Base-by-base conservation (phyloP, 2,113 vertebrate species). In the Nothocercus julius region DNA sequence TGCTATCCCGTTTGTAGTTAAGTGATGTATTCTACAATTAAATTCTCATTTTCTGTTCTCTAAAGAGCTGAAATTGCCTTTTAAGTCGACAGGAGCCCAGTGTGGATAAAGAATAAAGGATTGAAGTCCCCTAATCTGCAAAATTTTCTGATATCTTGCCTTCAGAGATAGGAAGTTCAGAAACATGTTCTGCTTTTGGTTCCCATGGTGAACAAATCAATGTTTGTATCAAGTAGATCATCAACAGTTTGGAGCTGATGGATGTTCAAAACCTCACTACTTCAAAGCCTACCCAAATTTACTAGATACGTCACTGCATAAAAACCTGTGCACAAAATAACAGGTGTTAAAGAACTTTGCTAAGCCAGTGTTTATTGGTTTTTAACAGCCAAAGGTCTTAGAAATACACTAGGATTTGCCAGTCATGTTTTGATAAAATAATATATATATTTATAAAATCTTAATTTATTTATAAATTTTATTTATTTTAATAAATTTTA, bases 261-360 rank as follows among this genome's bases (percentile, higher is more conserved):
- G 85, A 84, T 83, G 53, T 96, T 95, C 66, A 75, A 92, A 93
- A 90, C 56, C 84, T 86, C 81, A 75, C 53, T 67, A 72, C 38
- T 93, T 93, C 92, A 93, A 97, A 96, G 90, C 53, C 85, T 83
- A 44, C 61, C 28, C 51, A 88, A 72, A 75, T 69, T 72, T 84
- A 38, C n/a, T 61, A 64, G 68, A 20, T 70, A 30, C 45, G 66
- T 93, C 14, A 67, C 45, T 85, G 87, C n/a, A 67, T 72, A 83
- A 87, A 87, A 91, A 85, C 28, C 68, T 85, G 54, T 51, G 72
- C 51, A 61, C 72, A 85, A 82, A 92, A 64, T 83, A 89, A 73
- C 25, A 68, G 64, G 28, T 56, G 70, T 72, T 91, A 81, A 89
- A 91, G 42, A 68, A 32, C 5, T 51, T 87, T 95, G 73, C 92